These are phyloP conservation scores for Oreochromis spilurus DNA, from an alignment of 2,113 vertebrate species.

Conservation along the genomic window DNA sequence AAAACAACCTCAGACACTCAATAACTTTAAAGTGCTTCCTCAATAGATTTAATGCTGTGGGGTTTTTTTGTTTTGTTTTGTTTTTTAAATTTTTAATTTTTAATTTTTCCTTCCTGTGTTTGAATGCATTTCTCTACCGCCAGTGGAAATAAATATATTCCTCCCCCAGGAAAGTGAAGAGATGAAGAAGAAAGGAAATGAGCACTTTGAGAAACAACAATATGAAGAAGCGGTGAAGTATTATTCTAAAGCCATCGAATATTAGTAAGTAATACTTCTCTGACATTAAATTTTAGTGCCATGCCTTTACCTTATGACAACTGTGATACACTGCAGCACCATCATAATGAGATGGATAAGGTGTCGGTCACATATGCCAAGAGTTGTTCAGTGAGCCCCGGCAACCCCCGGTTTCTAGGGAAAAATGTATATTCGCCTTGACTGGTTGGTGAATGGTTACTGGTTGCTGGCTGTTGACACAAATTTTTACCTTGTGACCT, in stretches of 20 bases:
- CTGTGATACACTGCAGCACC: not conserved
- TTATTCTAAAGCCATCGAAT: conserved; percentile 84
- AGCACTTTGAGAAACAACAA: conserved; percentile 75
- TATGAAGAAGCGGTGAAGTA: conserved; percentile 75
- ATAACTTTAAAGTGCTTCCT: not conserved
- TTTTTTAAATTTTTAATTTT: no score
- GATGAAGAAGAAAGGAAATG: conserved; percentile 84
- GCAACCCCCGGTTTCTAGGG: not conserved
- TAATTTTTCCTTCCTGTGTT: not conserved
- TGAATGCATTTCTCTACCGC: not conserved
- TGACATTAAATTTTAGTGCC: not conserved
- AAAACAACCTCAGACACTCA: not conserved
- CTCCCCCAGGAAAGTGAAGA: conserved; percentile 78
- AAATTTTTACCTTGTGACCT: fast-evolving
- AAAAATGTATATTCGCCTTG: fast-evolving
- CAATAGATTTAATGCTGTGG: not conserved
- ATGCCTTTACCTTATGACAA: not conserved
- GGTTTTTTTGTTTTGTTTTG: not conserved
- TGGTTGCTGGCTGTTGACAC: not conserved
- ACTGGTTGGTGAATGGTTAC: not conserved
- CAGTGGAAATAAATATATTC: not conserved
- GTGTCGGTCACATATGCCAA: not conserved
- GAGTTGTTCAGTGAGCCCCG: not conserved
- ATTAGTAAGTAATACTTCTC: conserved; percentile 73
- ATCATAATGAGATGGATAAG: not conserved